phyloP scores from a whole-genome alignment of 1,140 invertebrate genomes.

The Homalodisca vitripennis region DNA sequence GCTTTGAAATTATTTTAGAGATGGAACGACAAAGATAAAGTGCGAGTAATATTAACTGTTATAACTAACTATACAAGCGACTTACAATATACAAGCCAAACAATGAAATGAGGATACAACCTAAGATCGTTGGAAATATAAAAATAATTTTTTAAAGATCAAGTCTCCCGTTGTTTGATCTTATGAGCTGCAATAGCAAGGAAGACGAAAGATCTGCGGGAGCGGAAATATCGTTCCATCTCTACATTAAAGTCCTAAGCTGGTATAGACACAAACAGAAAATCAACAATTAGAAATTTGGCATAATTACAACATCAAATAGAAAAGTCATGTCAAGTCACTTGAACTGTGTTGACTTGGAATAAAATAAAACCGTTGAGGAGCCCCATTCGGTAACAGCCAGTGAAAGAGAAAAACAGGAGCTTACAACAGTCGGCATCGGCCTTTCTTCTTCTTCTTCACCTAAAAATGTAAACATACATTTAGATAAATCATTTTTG shows the following conservation, averaged over 20 bases:
- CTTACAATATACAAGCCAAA: neutral
- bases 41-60: neutral
- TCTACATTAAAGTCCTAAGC: neutral
- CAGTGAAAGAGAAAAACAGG: neutral
- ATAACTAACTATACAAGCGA: neutral
- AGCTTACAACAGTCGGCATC: conserved; percentile 39
- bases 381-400: neutral
- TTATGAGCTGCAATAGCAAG: neutral
- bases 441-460: conserved; percentile 41
- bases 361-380: conserved; percentile 12
- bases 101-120: neutral
- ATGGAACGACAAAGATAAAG: conserved; percentile 1
- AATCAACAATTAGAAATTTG: conserved; percentile 27
- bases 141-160: conserved; percentile 18
- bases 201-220: neutral
- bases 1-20: neutral
- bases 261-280: conserved; percentile 18
- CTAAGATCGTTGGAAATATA: neutral
- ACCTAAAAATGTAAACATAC: conserved; percentile 19
- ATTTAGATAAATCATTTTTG: neutral
- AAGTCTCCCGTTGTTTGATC: conserved; percentile 9
- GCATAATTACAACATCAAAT: conserved; percentile 26
- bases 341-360: conserved; percentile 23
- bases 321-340: conserved; percentile 23
- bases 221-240: conserved; percentile 15